phyloP scores from a whole-genome alignment of 2,797 vertebrate genomes.

The Liasis olivaceus region DNA sequence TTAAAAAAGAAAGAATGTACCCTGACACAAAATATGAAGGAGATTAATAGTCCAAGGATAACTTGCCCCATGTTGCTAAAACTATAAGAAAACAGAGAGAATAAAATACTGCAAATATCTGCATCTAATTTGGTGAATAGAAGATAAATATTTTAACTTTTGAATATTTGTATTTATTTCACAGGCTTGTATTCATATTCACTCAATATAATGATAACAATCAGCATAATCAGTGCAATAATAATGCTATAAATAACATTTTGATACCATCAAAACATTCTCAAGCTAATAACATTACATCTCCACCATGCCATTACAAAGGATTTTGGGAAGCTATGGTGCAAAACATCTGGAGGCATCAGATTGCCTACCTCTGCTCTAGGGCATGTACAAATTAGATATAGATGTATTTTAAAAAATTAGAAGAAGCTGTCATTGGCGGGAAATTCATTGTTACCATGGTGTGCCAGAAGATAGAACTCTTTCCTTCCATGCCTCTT shows the following conservation, averaged over 20 bases:
- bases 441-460: background rate
- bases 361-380: background rate
- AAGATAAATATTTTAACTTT: background rate
- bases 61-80: background rate
- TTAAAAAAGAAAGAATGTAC: background rate
- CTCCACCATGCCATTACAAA: background rate
- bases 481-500: background rate
- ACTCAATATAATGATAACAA: background rate
- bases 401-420: background rate
- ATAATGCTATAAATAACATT: background rate
- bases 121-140: background rate
- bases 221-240: background rate
- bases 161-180: background rate
- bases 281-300: background rate
- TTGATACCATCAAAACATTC: background rate
- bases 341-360: background rate
- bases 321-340: background rate
- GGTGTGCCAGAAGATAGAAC: background rate
- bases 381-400: background rate
- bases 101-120: background rate
- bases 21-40: constrained; percentile 7
- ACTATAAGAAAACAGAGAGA: background rate
- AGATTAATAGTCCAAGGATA: constrained; percentile 18
- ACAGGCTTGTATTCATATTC: background rate
- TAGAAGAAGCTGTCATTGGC: background rate